Base-by-base conservation (phyloP, 2,113 vertebrate genomes). In the Callaeas wilsoni region DNA sequence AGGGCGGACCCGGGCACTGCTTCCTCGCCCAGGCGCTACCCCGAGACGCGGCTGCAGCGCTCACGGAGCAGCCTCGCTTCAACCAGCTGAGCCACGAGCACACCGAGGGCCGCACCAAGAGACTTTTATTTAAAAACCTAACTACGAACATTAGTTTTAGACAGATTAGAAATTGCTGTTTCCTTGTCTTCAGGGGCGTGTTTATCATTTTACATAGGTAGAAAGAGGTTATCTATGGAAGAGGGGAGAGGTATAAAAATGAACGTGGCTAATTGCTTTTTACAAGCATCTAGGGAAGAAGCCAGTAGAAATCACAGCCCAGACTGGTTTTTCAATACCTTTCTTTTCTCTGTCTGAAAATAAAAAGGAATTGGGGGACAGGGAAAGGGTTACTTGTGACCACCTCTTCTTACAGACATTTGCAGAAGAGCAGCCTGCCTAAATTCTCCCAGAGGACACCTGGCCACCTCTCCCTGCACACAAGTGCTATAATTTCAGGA, bases 151-250 rank as follows among this genome's bases (percentile, higher is more conserved):
- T n/a, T 20, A 56, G 86, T 33, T 65, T 75, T 21, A 82, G 88
- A 67, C 23, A 79, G 69, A 76, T 85, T 55, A 91, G 67, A 92
- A 94, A 92, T 9, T 37, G 73, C 55, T 87, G 63, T 39, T 93
- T 64, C 78, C 91, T 70, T 86, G 71, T 80, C 94, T 93, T 93
- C 60, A 26, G 88, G 70, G 79, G 53, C 76, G 85, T 41, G 63
- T 57, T 79, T 59, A 83, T 74, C 50, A 70, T 57, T 85, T 77
- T 78, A 80, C 81, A 71, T 6, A 46, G 67, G 82, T 87, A 92
- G 69, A 80, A 90, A 82, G 10, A 92, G n/a, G 80, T 90, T 93
- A 85, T 26, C 74, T 87, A 15, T 8, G 64, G 35, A 93, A 89
- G 47, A 70, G 32, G 52, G 41, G 33, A 80, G 47, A 88, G 13